Percentiles rank a stretch among this genome's conserved stretches.
Conservation (phyloP, 2,113 vertebrate genomes). For the Nycticryphes semicollaris region DNA sequence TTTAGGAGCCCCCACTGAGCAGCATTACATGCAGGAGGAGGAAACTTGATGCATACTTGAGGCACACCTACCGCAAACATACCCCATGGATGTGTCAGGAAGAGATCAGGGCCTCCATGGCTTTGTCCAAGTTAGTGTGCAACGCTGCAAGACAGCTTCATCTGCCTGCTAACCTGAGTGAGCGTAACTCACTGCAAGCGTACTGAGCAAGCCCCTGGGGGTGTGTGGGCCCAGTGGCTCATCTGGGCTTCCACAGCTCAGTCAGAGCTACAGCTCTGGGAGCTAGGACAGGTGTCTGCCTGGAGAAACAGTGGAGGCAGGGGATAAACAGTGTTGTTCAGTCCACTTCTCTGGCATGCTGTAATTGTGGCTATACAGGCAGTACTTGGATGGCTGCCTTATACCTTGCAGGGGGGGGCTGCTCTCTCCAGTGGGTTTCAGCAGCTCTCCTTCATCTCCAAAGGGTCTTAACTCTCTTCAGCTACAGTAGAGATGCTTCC, state of each 20-base stretch:
- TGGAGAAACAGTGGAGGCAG: neutral
- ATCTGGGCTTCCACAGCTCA: neutral
- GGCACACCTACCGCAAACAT: neutral
- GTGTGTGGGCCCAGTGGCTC: neutral
- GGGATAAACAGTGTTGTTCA: neutral
- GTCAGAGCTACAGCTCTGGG: neutral
- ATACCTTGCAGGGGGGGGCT: neutral
- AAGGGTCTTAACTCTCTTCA: neutral
- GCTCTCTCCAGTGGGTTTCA: neutral
- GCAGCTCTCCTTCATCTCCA: neutral
- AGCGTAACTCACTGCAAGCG: neutral
- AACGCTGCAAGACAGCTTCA: rapidly evolving
- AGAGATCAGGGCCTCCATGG: neutral
- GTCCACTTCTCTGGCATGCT: constrained; percentile 17
- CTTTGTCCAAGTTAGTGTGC: rapidly evolving
- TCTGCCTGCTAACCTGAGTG: neutral
- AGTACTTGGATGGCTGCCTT: constrained; percentile 3
- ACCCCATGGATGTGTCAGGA: neutral
- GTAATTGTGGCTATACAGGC: constrained; percentile 22
- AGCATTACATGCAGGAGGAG: neutral
- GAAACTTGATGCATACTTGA: neutral
- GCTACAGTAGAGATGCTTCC: neutral
- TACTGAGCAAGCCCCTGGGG: neutral
- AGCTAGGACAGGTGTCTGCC: neutral
- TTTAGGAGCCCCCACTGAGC: neutral